Conservation (phyloP, 23 tunicate species). For the Trididemnum nubilum region DNA sequence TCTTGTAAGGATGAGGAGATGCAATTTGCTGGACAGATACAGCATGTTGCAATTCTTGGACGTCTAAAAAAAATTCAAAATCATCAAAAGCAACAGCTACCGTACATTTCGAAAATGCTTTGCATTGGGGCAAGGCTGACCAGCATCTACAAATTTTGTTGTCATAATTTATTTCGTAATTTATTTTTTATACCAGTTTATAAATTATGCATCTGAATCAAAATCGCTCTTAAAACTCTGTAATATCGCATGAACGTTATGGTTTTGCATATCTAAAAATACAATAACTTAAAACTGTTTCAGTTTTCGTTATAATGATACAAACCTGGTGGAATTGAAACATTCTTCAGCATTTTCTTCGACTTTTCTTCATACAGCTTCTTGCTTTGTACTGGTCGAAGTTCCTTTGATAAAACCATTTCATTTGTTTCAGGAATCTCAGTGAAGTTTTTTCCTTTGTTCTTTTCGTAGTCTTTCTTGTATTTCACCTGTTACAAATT, state of each 20-base stretch:
- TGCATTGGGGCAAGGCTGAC: too few relatives aligned
- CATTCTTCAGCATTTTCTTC: slow-evolving; percentile 56
- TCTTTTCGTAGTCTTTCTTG: slow-evolving; percentile 81
- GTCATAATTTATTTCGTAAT: too few relatives aligned
- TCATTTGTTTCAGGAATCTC: slow-evolving; percentile 74
- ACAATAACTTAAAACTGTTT: too few relatives aligned
- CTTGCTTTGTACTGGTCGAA: slow-evolving; percentile 72
- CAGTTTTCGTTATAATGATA: too few relatives aligned
- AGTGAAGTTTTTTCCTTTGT: slow-evolving; percentile 59
- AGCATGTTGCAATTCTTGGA: slow-evolving; percentile 71
- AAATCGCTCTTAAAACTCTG: too few relatives aligned
- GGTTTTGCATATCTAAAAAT: too few relatives aligned
- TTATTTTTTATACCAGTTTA: too few relatives aligned
- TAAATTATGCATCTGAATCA: too few relatives aligned
- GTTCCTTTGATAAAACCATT: slow-evolving; percentile 69
- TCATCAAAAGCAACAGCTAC: background rate
- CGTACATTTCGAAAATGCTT: too few relatives aligned
- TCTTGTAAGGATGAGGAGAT: slow-evolving; percentile 65
- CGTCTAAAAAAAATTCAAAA: slow-evolving; percentile 25
- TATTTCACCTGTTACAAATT: slow-evolving; percentile 56
- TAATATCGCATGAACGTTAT: too few relatives aligned
- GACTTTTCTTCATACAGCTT: slow-evolving; percentile 65
- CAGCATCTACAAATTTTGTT: too few relatives aligned
- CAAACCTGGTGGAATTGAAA: slow-evolving; percentile 64
- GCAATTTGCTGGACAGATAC: slow-evolving; percentile 49